Base-by-base conservation (phyloP, 1,140 invertebrate genomes). In the Anastatus disparis region DNA sequence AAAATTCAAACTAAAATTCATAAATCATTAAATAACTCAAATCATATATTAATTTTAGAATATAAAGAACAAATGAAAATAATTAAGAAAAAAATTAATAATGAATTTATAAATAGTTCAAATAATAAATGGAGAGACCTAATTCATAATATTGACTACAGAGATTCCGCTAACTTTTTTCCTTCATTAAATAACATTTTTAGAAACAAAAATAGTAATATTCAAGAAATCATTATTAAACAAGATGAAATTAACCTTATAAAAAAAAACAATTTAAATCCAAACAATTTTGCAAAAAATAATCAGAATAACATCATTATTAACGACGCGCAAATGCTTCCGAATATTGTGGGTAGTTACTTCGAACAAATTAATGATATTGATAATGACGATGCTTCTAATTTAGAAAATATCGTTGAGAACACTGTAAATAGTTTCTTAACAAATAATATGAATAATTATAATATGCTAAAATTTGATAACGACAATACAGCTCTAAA, bases 111-210 rank as follows among this genome's bases (percentile, higher is more conserved):
- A 9, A 58, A 50, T 40, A 53, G 38, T 1, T 35, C 64, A 1
- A 75, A 72, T 53, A 52, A 68, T 13, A 59, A 70, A 35, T 73
- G 67, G 67, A 62, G 20, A 22, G 48, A 65, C 7, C 68, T 64
- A 61, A 70, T 72, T 13, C n/a, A 58, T 35, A 61, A 59, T 3
- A 74, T 71, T 29, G 29, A 63, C 4, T 8, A 9, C 0, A 64
- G 42, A 22, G 59, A 74, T 42, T 59, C 58, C 0, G 44, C 20
- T 13, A 70, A 71, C 1, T 65, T 65, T 35, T 75, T 73, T 55
- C 70, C 71, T 0, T 27, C 46, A 9, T 48, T 75, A 13, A 72
- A 72, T 48, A 46, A 68, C 50, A 62, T 72, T 4, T n/a, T n/a
- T n/a, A n/a, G n/a, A n/a, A n/a, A n/a, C n/a, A n/a, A n/a, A n/a